These are phyloP conservation scores for Monochamus saltuarius DNA, from an alignment of 1,140 invertebrate species.

Conservation along the genomic window DNA sequence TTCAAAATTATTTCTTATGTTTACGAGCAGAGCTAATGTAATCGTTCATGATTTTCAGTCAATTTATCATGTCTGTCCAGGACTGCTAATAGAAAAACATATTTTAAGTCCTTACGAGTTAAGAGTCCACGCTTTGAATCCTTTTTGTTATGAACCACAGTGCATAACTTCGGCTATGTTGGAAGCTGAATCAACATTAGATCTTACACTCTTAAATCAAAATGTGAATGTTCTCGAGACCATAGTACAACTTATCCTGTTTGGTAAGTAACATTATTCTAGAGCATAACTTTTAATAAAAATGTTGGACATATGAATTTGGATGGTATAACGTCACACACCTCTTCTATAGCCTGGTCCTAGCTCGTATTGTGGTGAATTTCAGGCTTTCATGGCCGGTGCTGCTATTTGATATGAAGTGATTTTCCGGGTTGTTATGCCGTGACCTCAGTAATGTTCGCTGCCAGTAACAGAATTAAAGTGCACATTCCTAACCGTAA, in stretches of 20 bases:
- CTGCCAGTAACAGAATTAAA: no score
- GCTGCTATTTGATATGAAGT: no score
- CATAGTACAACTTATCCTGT: constrained; percentile 68
- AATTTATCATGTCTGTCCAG: constrained; percentile 66
- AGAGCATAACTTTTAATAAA: constrained; percentile 45
- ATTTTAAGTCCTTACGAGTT: constrained; percentile 67
- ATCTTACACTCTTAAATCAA: constrained; percentile 57
- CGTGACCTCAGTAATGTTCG: no score
- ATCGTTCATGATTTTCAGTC: constrained; percentile 48
- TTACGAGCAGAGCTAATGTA: no score
- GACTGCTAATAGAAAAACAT: constrained; percentile 65
- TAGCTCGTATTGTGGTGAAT: no score
- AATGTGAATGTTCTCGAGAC: constrained; percentile 64
- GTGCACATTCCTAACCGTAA: no score
- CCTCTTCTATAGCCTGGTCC: no score
- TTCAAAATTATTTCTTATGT: no score
- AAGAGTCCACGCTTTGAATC: constrained; percentile 54
- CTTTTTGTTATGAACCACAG: constrained; percentile 63
- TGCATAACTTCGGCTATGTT: constrained; percentile 62
- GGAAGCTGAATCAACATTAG: constrained; percentile 54
- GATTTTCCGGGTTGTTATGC: no score
- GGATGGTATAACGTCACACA: no score
- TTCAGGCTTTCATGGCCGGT: no score
- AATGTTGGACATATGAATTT: no score
- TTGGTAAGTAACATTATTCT: constrained; percentile 57